A percentile compares a stretch with the other conserved stretches of the same genome.
These are phyloP conservation scores for Rhopalosiphum padi DNA, from an alignment of 1,140 invertebrate species.

Conservation along the genomic window DNA sequence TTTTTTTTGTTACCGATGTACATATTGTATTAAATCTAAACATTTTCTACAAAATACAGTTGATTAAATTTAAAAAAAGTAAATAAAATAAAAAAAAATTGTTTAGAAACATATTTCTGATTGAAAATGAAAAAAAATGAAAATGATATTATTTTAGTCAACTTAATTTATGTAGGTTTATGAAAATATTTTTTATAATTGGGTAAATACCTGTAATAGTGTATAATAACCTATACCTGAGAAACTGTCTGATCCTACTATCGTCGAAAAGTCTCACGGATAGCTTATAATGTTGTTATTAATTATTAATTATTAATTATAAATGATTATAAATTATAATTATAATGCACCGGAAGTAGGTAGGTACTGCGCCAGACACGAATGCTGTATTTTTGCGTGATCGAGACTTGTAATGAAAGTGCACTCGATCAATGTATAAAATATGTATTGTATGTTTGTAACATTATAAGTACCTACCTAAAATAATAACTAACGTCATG, in stretches of 20 bases:
- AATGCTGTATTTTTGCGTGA: neutral
- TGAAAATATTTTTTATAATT: too few relatives aligned
- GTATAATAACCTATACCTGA: neutral
- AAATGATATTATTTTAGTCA: too few relatives aligned
- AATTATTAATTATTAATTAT: neutral
- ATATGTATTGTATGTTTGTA: neutral
- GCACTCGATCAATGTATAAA: neutral
- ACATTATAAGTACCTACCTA: neutral
- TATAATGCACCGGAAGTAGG: neutral
- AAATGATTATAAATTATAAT: too few relatives aligned
- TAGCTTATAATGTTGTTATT: neutral
- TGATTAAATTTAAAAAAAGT: too few relatives aligned
- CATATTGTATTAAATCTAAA: too few relatives aligned
- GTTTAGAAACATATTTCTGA: too few relatives aligned
- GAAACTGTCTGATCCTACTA: neutral
- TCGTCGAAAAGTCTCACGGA: neutral
- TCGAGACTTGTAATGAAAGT: slow-evolving; percentile 16
- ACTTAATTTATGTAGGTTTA: too few relatives aligned
- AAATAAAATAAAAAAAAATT: too few relatives aligned
- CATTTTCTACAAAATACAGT: too few relatives aligned
- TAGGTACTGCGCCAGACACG: neutral
- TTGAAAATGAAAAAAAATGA: too few relatives aligned
- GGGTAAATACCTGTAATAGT: too few relatives aligned
- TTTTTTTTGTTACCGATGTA: too few relatives aligned
- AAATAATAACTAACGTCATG: neutral